Evolutionary conservation across 1,140 invertebrate species (phyloP).

Genomic region (Pseudomyrmex flavicornis): DNA sequence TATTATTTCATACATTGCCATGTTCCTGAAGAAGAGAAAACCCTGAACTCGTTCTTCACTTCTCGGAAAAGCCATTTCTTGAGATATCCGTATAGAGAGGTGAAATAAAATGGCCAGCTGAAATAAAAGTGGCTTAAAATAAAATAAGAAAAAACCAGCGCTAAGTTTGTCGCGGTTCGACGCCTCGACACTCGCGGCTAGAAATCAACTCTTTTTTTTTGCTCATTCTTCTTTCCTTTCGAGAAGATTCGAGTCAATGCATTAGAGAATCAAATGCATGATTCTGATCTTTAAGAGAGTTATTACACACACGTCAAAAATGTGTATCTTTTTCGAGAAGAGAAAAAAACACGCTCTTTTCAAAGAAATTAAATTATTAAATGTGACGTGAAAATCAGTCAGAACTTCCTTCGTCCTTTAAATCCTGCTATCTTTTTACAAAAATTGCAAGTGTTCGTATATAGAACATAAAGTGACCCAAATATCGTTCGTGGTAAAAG

Average conservation of each 20-base stretch:
- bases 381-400: slow-evolving; percentile 30
- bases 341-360: too few relatives aligned
- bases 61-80: slow-evolving; percentile 49
- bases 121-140: slow-evolving; percentile 16
- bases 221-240: background rate
- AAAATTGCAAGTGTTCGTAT: background rate
- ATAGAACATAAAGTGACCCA: background rate
- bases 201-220: background rate
- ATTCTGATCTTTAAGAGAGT: slow-evolving; percentile 26
- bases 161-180: slow-evolving; percentile 18
- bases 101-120: slow-evolving; percentile 41
- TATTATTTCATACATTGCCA: slow-evolving; percentile 58
- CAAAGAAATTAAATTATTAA: slow-evolving; percentile 57
- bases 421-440: slow-evolving; percentile 20
- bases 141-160: slow-evolving; percentile 47
- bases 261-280: slow-evolving; percentile 4
- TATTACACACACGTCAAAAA: slow-evolving; percentile 18
- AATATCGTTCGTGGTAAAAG: background rate
- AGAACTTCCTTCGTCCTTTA: slow-evolving; percentile 15
- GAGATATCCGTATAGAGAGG: slow-evolving; percentile 23
- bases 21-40: slow-evolving; percentile 11
- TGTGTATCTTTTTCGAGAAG: slow-evolving; percentile 16
- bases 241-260: background rate
- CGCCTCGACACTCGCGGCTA: background rate
- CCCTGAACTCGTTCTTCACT: slow-evolving; percentile 40